Evolutionary conservation across 2,797 vertebrate species (phyloP), one percentile per base, ranked within the genome.

Genomic region (Sparus aurata): DNA sequence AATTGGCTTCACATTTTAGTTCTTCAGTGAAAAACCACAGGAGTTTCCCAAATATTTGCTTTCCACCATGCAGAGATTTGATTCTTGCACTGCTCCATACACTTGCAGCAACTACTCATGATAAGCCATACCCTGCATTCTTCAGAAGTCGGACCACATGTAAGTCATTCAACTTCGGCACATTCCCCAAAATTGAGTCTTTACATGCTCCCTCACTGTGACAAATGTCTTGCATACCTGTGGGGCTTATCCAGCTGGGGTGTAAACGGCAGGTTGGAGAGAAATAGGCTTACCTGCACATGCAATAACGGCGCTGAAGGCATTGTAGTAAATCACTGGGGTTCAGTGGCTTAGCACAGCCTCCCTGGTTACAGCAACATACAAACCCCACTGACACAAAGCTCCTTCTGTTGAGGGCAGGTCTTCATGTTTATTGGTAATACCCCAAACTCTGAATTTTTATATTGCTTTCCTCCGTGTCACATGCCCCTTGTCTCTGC

Each of bases 151-250:
- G 2, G 58, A 43, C 38, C 34, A 34, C 22, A 43, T 79, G 53
- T 10, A 70, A 58, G 53, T 55, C 75, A 62, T 75, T 75, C 43
- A 80, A 20, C 17, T 1, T 22, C n/a, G 20, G 57, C 75, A 82
- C 69, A 77, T 77, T 72, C 69, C 57, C 70, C 2, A 45, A 78
- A 75, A 69, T 54, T 74, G 52, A 79, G 55, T 77, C 69, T 84
- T 89, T 85, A 72, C 77, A 69, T 52, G 82, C 79, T 79, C 61
- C 58, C 68, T 84, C 77, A 59, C 75, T 74, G 78, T 86, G 87
- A 90, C 83, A 90, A 88, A 89, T 69, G 80, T 62, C 64, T 69
- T 27, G 66, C 83, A 92, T 87, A 84, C 80, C 79, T 76, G 58
- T 34, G 62, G 72, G 69, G 64, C 73, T 85, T 81, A 86, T 77